Evolutionary conservation across 92 coral and sea anemone genomes (phyloP).

Genomic region (Palythoa grandiflora): DNA sequence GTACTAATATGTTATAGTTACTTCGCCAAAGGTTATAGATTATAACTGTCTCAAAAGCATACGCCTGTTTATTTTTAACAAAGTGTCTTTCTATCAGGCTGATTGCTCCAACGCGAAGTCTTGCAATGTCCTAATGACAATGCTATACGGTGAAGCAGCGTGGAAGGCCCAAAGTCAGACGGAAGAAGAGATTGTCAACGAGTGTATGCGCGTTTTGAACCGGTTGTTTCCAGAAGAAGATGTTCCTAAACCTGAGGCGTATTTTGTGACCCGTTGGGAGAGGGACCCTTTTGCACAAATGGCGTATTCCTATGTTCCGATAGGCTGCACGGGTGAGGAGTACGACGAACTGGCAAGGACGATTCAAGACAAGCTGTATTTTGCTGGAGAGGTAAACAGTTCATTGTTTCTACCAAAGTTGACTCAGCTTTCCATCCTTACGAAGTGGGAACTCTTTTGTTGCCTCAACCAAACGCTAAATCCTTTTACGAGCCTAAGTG

Average conservation of each 20-base stretch:
- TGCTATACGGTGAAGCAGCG: constrained; percentile 87
- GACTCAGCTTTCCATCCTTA: too few relatives aligned
- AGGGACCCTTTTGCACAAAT: constrained; percentile 83
- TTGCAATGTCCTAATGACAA: constrained; percentile 92
- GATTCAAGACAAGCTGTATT: constrained; percentile 77
- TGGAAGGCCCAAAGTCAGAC: constrained; percentile 72
- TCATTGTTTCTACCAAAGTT: too few relatives aligned
- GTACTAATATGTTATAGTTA: too few relatives aligned
- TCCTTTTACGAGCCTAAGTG: too few relatives aligned
- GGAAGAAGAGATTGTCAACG: constrained; percentile 79
- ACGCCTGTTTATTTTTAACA: too few relatives aligned
- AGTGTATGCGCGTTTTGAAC: constrained; percentile 70
- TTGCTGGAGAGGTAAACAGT: constrained; percentile 94
- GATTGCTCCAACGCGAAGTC: constrained; percentile 40
- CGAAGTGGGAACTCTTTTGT: too few relatives aligned
- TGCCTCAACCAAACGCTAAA: too few relatives aligned
- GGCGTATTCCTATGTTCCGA: constrained; percentile 97
- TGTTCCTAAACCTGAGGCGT: constrained; percentile 84
- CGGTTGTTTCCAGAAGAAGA: constrained; percentile 83
- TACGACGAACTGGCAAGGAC: constrained; percentile 80
- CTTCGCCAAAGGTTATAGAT: too few relatives aligned
- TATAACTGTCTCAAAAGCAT: too few relatives aligned
- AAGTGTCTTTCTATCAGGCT: background rate
- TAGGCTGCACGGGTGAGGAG: constrained; percentile 90
- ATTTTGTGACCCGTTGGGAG: constrained; percentile 95